A percentile compares a stretch with the other conserved stretches of the same genome.
These are phyloP conservation scores for Flexamia atlantica DNA, from an alignment of 2,888 invertebrate species.

Conservation along the genomic window DNA sequence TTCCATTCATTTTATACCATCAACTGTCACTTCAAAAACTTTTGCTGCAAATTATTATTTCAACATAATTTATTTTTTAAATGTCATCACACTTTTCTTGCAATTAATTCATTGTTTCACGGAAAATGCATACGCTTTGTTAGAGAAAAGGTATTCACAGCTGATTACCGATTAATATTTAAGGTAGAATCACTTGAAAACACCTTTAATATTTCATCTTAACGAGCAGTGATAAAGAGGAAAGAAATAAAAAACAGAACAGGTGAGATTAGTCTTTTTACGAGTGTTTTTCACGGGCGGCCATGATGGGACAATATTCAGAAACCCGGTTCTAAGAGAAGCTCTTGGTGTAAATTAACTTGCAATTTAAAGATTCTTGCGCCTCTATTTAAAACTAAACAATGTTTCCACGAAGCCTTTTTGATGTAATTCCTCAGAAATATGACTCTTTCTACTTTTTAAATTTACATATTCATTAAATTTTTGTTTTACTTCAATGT, in stretches of 20 bases:
- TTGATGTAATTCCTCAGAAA: background rate
- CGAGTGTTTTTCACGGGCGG: constrained; percentile 39
- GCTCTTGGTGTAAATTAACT: constrained; percentile 31
- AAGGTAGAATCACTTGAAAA: background rate
- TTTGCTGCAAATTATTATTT: too few species aligned
- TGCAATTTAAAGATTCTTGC: constrained; percentile 19
- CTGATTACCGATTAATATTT: too few species aligned
- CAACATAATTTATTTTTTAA: too few species aligned
- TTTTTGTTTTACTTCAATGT: too few species aligned
- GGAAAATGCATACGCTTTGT: too few species aligned
- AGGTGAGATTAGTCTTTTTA: constrained; percentile 39
- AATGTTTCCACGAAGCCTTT: background rate
- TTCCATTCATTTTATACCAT: too few species aligned
- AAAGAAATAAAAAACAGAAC: constrained; percentile 15
- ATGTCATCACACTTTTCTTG: too few species aligned
- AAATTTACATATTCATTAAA: too few species aligned
- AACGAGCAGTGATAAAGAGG: constrained; percentile 31
- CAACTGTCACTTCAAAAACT: too few species aligned
- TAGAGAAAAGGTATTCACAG: too few species aligned
- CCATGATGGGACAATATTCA: constrained; percentile 38
- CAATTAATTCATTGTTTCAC: too few species aligned
- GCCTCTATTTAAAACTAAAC: constrained; percentile 11
- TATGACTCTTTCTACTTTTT: too few species aligned
- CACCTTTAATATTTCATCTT: background rate
- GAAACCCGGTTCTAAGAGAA: background rate